Evolutionary conservation across 2,113 vertebrate species (phyloP).

Genomic region (Saguinus imperator): DNA sequence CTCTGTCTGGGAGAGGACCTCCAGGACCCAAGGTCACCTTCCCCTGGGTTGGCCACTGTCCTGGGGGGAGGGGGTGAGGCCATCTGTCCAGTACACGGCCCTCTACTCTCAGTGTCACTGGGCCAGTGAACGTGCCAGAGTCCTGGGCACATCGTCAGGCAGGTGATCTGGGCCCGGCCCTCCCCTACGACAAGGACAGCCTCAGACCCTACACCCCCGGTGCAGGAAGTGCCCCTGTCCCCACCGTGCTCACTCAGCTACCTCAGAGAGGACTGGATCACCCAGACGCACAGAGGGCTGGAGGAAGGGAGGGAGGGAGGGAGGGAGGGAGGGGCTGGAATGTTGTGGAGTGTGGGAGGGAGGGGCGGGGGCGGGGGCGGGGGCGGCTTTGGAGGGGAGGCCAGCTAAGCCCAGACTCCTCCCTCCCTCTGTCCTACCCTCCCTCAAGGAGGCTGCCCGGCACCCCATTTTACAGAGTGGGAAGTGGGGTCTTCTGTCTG

Average conservation of each 20-base stretch:
- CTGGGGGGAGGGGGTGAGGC: background rate
- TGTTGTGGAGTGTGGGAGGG: background rate
- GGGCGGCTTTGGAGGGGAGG: background rate
- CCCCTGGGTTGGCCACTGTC: accelerated
- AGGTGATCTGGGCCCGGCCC: background rate
- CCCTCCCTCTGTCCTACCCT: no score
- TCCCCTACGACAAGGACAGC: background rate
- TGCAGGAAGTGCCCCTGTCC: accelerated
- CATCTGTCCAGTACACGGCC: background rate
- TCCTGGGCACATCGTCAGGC: background rate
- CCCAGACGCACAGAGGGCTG: accelerated
- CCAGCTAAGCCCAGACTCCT: accelerated
- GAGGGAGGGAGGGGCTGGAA: background rate
- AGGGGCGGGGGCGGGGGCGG: no score
- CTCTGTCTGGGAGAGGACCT: no score
- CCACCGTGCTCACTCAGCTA: no score
- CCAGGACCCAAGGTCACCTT: accelerated
- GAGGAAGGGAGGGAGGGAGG: background rate
- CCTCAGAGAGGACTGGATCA: background rate
- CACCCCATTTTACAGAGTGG: background rate
- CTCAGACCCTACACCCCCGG: no score
- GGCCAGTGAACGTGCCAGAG: background rate
- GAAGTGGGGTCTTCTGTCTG: accelerated
- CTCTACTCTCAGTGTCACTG: background rate
- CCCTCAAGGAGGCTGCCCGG: accelerated